A percentile compares a stretch with the other conserved stretches of the same genome.
Conservation (phyloP, 2,888 invertebrate genomes). For the Drosophila robusta region DNA sequence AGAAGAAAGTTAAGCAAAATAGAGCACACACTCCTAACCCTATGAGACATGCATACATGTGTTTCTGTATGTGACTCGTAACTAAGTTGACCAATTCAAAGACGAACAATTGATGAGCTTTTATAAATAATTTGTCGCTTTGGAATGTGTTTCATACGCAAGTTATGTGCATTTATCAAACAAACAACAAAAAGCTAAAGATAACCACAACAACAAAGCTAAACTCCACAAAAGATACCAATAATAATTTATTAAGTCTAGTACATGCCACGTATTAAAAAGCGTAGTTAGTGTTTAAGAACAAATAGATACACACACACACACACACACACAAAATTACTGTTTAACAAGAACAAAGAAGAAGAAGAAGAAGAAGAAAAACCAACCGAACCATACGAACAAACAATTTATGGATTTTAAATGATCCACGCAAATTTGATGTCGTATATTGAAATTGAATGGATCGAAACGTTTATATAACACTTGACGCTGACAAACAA, state of each 20-base stretch:
- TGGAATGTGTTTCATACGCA: slow-evolving; percentile 78
- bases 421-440: not conserved
- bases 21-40: slow-evolving; percentile 1
- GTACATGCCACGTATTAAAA: slow-evolving; percentile 30
- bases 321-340: slow-evolving; percentile 2
- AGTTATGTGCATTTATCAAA: slow-evolving; percentile 73
- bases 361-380: slow-evolving; percentile 9
- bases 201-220: too few species aligned
- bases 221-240: slow-evolving; percentile 18
- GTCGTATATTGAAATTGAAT: slow-evolving; percentile 21
- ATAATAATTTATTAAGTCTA: slow-evolving; percentile 39
- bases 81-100: slow-evolving; percentile 57
- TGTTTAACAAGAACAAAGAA: not conserved
- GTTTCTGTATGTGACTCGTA: slow-evolving; percentile 5
- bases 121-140: slow-evolving; percentile 75
- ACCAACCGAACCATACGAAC: slow-evolving; percentile 28
- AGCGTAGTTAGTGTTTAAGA: slow-evolving; percentile 42
- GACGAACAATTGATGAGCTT: slow-evolving; percentile 78
- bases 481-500: slow-evolving; percentile 72
- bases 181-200: slow-evolving; percentile 17
- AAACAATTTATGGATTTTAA: slow-evolving; percentile 10
- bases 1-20: not conserved
- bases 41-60: slow-evolving; percentile 2
- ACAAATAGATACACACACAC: slow-evolving; percentile 10
- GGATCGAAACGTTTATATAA: slow-evolving; percentile 42